Conservation (phyloP, 2,113 vertebrate species). For the Carlito syrichta region DNA sequence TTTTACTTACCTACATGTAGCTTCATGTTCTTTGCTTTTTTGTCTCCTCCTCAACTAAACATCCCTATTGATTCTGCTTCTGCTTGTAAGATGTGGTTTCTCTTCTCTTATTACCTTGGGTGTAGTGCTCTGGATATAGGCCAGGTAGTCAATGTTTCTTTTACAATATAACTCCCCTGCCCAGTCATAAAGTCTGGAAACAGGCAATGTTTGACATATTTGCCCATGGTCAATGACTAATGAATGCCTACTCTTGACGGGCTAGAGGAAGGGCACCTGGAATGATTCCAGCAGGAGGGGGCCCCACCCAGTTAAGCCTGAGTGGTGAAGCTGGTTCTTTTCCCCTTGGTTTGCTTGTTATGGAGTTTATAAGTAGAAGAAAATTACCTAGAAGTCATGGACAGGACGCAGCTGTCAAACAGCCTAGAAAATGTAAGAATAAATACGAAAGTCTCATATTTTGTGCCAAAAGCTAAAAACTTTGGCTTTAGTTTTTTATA, state of each 20-base stretch:
- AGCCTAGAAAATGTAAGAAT: slow-evolving; percentile 30
- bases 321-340: background rate
- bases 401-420: background rate
- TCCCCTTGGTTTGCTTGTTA: background rate
- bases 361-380: background rate
- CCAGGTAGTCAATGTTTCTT: background rate
- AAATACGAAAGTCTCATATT: background rate
- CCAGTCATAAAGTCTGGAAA: background rate
- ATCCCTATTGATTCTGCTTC: background rate
- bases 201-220: background rate
- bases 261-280: background rate
- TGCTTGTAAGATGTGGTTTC: background rate
- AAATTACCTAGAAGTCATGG: background rate
- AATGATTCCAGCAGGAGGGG: background rate
- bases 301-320: background rate
- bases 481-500: background rate
- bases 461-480: background rate
- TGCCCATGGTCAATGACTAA: background rate
- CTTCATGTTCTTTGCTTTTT: background rate
- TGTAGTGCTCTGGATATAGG: background rate
- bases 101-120: background rate
- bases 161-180: background rate
- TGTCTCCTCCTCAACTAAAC: background rate
- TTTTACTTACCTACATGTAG: background rate
- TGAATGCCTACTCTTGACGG: background rate